Base-by-base conservation (phyloP, 2,888 invertebrate genomes). In the Craniophora ligustri region DNA sequence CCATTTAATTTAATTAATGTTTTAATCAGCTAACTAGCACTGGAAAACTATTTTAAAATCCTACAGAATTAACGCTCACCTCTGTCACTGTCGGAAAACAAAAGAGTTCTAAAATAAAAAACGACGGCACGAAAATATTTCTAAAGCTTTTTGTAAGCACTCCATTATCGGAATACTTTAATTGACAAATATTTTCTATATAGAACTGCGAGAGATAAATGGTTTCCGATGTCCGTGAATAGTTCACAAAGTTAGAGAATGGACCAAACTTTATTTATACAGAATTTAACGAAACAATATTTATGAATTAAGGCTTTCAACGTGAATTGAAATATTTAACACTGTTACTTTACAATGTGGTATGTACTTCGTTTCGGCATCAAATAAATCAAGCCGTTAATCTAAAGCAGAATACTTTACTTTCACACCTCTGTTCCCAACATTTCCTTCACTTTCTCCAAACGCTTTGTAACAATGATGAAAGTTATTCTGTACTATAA, bases 1-100 rank as follows among this genome's bases (percentile, higher is more conserved):
- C 72, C 76, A 75, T 77, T 81, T 88, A 86, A 90, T 91, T 88
- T 78, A 89, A 87, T 92, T 88, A 90, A 88, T 81, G 83, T 81
- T 84, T 88, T 86, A 88, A 90, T 87, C 82, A 88, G 81, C 81
- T 85, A 89, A 89, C 85, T 85, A 84, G 80, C 69, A 50, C 57
- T 62, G 70, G 70, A 63, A 63, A 76, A 75, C 67, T 75, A 63
- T 74, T 75, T 76, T 76, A 56, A 67, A 61, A 72, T 50, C 61
- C 61, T 63, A 38, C 39, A 8, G 26, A 47, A 38, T 56, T 46
- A 47, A 47, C 48, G 34, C 19, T 48, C 38, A 57, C 42, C 63
- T 75, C 54, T 65, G 51, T 65, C 48, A 48, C 32, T 51, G 47
- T 31, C 36, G 21, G 38, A 45, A 65, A 56, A 60, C 39, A 58